These are phyloP conservation scores for Gallinago undulata DNA, from an alignment of 2,113 vertebrate species.

Conservation along the genomic window DNA sequence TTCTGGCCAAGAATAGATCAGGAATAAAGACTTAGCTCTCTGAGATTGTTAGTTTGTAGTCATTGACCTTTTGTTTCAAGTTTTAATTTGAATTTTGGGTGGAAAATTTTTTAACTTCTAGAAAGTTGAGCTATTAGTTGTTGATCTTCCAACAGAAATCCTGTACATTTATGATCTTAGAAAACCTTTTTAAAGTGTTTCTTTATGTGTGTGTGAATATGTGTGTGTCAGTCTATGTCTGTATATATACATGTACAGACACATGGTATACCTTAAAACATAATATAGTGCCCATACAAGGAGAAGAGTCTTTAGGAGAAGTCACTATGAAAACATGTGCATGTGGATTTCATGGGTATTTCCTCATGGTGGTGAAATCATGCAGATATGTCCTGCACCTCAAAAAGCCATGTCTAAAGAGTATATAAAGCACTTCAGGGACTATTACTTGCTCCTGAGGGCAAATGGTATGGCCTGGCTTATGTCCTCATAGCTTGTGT, in stretches of 20 bases:
- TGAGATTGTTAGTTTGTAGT: background rate
- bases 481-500: background rate
- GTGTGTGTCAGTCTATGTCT: background rate
- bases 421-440: background rate
- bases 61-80: background rate
- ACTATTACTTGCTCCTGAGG: background rate
- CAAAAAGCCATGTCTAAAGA: background rate
- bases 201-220: fast-evolving
- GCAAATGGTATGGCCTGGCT: background rate
- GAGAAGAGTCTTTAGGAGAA: background rate
- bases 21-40: background rate
- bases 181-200: background rate
- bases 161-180: background rate
- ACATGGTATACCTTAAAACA: background rate
- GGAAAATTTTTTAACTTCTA: background rate
- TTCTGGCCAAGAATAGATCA: background rate
- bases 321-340: background rate
- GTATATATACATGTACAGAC: background rate
- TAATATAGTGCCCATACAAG: background rate
- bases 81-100: background rate
- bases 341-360: background rate
- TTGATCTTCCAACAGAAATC: background rate
- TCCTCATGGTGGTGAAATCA: background rate
- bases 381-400: background rate
- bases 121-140: background rate